Evolutionary conservation across 1,140 invertebrate species (phyloP).

Genomic region (Drosophila saltans): DNA sequence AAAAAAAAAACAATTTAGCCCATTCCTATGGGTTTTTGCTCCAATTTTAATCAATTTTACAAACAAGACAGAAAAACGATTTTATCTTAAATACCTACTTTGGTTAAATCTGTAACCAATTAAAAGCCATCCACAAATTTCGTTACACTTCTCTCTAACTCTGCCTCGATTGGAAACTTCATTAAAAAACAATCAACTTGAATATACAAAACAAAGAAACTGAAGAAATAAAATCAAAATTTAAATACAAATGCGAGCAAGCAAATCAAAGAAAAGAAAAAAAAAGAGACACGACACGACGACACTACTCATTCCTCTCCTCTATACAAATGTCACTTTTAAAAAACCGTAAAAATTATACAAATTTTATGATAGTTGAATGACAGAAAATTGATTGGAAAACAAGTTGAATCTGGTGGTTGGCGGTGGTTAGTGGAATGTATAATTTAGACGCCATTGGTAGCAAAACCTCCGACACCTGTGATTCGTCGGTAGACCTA

Average conservation of each 20-base stretch:
- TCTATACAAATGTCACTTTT: slow-evolving; percentile 68
- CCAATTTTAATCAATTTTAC: slow-evolving; percentile 56
- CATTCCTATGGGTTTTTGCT: slow-evolving; percentile 21
- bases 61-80: slow-evolving; percentile 37
- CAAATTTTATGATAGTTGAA: slow-evolving; percentile 75
- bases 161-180: slow-evolving; percentile 37
- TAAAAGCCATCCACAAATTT: slow-evolving; percentile 74
- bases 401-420: slow-evolving; percentile 61
- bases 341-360: slow-evolving; percentile 75
- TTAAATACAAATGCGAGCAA: slow-evolving; percentile 71
- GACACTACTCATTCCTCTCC: slow-evolving; percentile 36
- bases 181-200: slow-evolving; percentile 75
- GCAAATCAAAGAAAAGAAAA: slow-evolving; percentile 66
- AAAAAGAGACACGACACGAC: slow-evolving; percentile 2
- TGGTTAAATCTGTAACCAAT: slow-evolving; percentile 69
- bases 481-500: slow-evolving; percentile 62
- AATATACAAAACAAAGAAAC: slow-evolving; percentile 29
- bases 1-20: background rate
- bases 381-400: slow-evolving; percentile 76
- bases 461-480: slow-evolving; percentile 60
- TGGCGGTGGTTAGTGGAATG: slow-evolving; percentile 58
- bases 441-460: slow-evolving; percentile 76
- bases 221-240: slow-evolving; percentile 38
- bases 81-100: slow-evolving; percentile 14
- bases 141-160: slow-evolving; percentile 59